phyloP scores from a whole-genome alignment of 2,888 invertebrate genomes.

The Cantharis flavilabris region DNA sequence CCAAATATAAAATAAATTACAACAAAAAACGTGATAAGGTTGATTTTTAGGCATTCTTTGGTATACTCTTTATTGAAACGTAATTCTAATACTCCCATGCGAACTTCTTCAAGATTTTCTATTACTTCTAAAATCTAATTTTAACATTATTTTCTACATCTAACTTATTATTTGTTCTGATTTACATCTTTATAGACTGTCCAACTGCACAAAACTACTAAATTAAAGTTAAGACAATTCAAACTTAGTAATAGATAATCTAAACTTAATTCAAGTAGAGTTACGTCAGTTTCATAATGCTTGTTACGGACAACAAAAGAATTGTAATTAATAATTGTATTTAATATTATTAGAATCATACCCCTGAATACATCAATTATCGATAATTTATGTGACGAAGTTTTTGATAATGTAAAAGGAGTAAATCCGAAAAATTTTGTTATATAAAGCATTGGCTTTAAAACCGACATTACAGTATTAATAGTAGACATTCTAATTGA shows the following conservation, averaged over 20 bases:
- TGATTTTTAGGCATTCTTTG: not conserved
- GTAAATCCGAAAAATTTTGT: not conserved
- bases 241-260: not conserved
- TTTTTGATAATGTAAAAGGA: not conserved
- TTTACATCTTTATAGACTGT: not conserved
- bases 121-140: not conserved
- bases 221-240: not conserved
- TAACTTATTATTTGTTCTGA: not conserved
- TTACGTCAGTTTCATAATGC: not conserved
- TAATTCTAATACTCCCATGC: not conserved
- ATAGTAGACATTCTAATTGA: not conserved
- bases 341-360: not conserved
- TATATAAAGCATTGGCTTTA: not conserved
- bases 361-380: not conserved
- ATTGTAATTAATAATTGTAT: not conserved
- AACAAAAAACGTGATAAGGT: not conserved
- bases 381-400: not conserved
- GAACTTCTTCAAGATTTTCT: not conserved
- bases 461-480: not conserved
- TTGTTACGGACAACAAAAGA: accelerated
- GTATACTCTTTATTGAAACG: not conserved
- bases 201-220: not conserved
- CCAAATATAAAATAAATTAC: not conserved
- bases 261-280: not conserved
- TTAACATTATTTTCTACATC: not conserved